phyloP scores from a whole-genome alignment of 2,888 invertebrate genomes.

The Xylota segnis region DNA sequence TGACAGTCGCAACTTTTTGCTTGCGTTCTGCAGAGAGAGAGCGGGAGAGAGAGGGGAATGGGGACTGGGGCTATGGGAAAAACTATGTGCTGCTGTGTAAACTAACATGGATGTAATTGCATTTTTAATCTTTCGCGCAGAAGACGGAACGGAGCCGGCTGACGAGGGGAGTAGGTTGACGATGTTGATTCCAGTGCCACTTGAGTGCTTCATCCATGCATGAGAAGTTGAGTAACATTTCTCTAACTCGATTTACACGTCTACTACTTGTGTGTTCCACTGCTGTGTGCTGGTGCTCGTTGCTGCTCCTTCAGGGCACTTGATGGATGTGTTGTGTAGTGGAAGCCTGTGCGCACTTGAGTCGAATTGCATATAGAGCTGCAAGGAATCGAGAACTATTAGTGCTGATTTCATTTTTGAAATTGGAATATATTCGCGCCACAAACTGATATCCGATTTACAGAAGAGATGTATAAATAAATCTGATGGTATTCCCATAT shows the following conservation, averaged over 20 bases:
- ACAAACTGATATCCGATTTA: conserved; percentile 16
- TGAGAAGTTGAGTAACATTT: conserved; percentile 71
- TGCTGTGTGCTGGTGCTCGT: conserved; percentile 14
- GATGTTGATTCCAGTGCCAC: conserved; percentile 59
- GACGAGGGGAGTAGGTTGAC: background rate
- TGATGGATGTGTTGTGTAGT: conserved; percentile 50
- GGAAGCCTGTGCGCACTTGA: conserved; percentile 46
- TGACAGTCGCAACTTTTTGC: conserved; percentile 58
- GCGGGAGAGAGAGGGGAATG: background rate
- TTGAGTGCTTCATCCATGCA: conserved; percentile 70
- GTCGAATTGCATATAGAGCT: conserved; percentile 51
- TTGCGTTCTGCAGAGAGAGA: conserved; percentile 2
- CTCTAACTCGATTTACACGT: conserved; percentile 76
- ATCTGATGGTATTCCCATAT: conserved; percentile 22
- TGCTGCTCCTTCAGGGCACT: conserved; percentile 47
- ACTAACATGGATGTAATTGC: conserved; percentile 72
- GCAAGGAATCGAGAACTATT: conserved; percentile 61
- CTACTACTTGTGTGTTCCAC: conserved; percentile 29
- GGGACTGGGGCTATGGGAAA: background rate
- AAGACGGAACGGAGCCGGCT: conserved; percentile 35
- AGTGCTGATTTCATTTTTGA: conserved; percentile 55
- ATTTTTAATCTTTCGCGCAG: conserved; percentile 73
- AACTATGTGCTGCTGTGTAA: conserved; percentile 46
- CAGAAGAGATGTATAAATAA: conserved; percentile 26
- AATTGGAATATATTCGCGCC: conserved; percentile 56